phyloP scores from a whole-genome alignment of 1,140 invertebrate species.

The Rhizoglyphus robini region DNA sequence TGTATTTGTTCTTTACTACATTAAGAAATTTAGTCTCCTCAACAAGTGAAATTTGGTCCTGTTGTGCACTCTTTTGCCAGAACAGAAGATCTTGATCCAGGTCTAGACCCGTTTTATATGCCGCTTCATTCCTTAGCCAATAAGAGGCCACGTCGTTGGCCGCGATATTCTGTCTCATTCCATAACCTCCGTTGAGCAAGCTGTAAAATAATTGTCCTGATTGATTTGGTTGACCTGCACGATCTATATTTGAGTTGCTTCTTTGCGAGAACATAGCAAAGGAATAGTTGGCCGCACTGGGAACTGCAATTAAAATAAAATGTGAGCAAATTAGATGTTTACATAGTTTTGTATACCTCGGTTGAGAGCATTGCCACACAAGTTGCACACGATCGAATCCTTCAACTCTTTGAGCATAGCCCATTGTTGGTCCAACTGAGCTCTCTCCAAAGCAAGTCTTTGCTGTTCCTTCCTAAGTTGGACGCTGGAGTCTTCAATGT shows the following conservation, averaged over 20 bases:
- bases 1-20: too few species aligned
- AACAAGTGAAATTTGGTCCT: slow-evolving; percentile 17
- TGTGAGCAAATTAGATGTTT: background rate
- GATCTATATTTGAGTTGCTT: background rate
- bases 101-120: background rate
- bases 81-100: slow-evolving; percentile 15
- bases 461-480: background rate
- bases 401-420: slow-evolving; percentile 6
- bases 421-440: slow-evolving; percentile 17
- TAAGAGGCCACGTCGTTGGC: background rate
- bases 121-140: background rate
- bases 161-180: background rate
- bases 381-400: slow-evolving; percentile 15
- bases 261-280: background rate
- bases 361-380: slow-evolving; percentile 11
- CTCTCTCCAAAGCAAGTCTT: background rate
- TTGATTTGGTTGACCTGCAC: background rate
- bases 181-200: background rate
- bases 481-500: background rate
- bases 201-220: background rate
- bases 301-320: background rate
- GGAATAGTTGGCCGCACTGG: background rate
- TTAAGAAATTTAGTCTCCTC: slow-evolving; percentile 23
- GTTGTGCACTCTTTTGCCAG: slow-evolving; percentile 19
- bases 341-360: slow-evolving; percentile 8